These are phyloP conservation scores for Hypsopygia costalis DNA, from an alignment of 2,888 invertebrate species.

Conservation along the genomic window DNA sequence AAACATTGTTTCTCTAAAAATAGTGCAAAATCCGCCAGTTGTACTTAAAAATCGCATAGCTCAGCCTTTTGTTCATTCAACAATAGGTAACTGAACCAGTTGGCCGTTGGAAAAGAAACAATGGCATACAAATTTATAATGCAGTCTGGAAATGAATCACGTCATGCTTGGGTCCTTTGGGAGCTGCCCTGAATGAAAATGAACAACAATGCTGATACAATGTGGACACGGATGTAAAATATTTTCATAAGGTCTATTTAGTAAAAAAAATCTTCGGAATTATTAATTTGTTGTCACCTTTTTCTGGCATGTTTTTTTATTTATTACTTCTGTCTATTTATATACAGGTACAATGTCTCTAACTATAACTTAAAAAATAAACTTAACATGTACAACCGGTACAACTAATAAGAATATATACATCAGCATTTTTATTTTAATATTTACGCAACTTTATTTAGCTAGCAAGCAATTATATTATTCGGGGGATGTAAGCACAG, in stretches of 20 bases:
- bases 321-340: too few relatives aligned
- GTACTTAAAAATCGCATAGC: conserved; percentile 61
- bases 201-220: conserved; percentile 59
- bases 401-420: too few relatives aligned
- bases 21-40: conserved; percentile 28
- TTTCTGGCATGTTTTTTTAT: neutral
- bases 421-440: too few relatives aligned
- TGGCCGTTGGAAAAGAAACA: conserved; percentile 67
- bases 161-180: conserved; percentile 55
- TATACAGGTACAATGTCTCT: too few relatives aligned
- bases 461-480: too few relatives aligned
- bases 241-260: conserved; percentile 27
- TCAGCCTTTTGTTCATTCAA: conserved; percentile 61
- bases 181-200: conserved; percentile 61
- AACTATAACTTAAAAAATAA: too few relatives aligned
- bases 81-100: conserved; percentile 67
- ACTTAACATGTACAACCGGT: too few relatives aligned
- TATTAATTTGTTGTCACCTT: neutral
- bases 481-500: too few relatives aligned
- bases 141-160: conserved; percentile 73
- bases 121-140: conserved; percentile 74
- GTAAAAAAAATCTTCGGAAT: neutral
- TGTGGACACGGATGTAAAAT: conserved; percentile 43
- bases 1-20: conserved; percentile 13
- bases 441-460: too few relatives aligned